Conservation (phyloP, 2,888 invertebrate genomes). For the Mesoligia furuncula region DNA sequence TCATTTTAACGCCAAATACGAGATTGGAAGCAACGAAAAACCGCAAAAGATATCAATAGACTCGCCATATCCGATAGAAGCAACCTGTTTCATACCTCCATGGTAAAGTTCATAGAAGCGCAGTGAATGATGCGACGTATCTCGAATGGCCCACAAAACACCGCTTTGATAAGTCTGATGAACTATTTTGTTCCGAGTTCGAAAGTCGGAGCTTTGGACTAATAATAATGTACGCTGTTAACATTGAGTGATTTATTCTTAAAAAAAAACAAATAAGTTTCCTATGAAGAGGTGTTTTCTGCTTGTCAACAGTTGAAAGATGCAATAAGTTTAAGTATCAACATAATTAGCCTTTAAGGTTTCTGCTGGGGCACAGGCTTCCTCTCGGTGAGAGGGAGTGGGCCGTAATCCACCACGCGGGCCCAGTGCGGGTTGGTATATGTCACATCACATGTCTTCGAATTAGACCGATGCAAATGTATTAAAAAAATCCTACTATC, state of each 20-base stretch:
- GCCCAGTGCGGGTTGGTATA: background rate
- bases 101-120: constrained; percentile 65
- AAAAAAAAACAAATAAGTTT: background rate
- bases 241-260: constrained; percentile 12
- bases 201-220: constrained; percentile 17
- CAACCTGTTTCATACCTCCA: constrained; percentile 58
- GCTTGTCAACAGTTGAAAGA: background rate
- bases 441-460: background rate
- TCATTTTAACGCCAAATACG: background rate
- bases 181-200: constrained; percentile 65
- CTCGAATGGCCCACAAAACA: constrained; percentile 72
- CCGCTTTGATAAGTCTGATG: constrained; percentile 73
- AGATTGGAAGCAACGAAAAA: background rate
- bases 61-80: constrained; percentile 34
- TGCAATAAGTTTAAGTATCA: background rate
- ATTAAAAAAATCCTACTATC: background rate
- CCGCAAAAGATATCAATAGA: background rate
- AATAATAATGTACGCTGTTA: constrained; percentile 48
- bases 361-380: background rate
- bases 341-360: background rate
- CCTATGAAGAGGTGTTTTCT: background rate
- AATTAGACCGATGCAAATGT: background rate
- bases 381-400: background rate
- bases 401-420: background rate
- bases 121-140: constrained; percentile 76